phyloP scores from a whole-genome alignment of 2,888 invertebrate species.

The Caenorhabditis imperialis region DNA sequence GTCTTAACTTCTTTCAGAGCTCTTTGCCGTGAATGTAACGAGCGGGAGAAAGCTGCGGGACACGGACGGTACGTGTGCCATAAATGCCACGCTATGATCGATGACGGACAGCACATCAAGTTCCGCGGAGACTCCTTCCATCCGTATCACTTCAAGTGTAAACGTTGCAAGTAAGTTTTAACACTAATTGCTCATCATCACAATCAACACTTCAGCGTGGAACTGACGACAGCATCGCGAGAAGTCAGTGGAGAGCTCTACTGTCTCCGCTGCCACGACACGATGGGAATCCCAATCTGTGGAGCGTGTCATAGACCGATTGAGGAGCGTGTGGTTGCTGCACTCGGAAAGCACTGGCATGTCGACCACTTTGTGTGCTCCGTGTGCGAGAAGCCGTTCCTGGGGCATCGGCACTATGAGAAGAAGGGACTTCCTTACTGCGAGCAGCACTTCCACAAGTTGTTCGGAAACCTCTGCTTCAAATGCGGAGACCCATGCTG shows the following conservation, averaged over 20 bases:
- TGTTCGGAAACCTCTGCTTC: conserved; percentile 98
- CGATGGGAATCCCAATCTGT: conserved; percentile 90
- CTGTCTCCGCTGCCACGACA: conserved; percentile 83
- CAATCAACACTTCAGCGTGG: conserved; percentile 83
- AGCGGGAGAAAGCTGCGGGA: conserved; percentile 93
- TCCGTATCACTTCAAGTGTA: conserved; percentile 98
- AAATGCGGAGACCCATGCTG: conserved; percentile 98
- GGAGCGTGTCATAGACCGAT: conserved; percentile 98
- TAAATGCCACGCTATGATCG: conserved; percentile 82
- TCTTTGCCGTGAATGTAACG: conserved; percentile 96
- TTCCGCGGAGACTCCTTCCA: conserved; percentile 93
- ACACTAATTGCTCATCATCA: conserved; percentile 4
- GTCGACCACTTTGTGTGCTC: conserved; percentile 99
- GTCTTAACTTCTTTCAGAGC: conserved; percentile 80
- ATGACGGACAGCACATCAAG: conserved; percentile 81
- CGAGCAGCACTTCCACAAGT: conserved; percentile 95
- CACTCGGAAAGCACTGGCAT: conserved; percentile 98
- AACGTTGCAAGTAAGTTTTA: conserved; percentile 80
- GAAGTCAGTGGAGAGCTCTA: conserved; percentile 93
- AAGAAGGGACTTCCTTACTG: conserved; percentile 98
- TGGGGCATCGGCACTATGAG: conserved; percentile 98
- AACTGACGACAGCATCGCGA: conserved; percentile 94
- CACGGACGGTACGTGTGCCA: conserved; percentile 89
- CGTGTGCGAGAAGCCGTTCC: conserved; percentile 99
- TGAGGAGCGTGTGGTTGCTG: conserved; percentile 98